These are phyloP conservation scores for Pipistrellus pygmaeus DNA, from an alignment of 2,797 vertebrate species.

Conservation along the genomic window DNA sequence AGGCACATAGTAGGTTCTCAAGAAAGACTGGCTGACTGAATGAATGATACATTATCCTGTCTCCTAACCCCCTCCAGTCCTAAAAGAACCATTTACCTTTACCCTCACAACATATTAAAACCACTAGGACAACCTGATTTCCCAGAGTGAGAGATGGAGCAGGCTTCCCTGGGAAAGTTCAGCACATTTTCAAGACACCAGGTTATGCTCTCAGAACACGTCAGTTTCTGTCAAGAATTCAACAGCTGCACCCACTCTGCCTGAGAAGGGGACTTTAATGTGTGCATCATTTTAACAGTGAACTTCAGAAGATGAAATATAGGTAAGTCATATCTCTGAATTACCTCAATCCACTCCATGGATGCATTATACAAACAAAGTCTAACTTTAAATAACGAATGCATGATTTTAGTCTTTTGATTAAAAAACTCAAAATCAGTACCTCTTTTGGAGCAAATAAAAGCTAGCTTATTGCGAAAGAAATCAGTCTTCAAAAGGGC, in stretches of 20 bases:
- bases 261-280: background rate
- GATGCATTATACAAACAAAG: slow-evolving; percentile 11
- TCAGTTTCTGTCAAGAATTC: background rate
- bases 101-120: background rate
- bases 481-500: background rate
- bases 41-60: background rate
- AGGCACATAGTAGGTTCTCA: background rate
- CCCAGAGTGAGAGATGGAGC: background rate
- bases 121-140: background rate
- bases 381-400: slow-evolving; percentile 27
- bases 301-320: background rate
- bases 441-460: slow-evolving; percentile 2
- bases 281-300: background rate
- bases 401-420: background rate
- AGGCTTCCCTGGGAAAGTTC: background rate
- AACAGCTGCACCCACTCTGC: background rate
- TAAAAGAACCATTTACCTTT: background rate
- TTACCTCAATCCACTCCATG: background rate
- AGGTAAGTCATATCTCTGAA: background rate
- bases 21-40: background rate
- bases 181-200: background rate
- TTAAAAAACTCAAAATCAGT: slow-evolving; percentile 22
- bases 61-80: background rate
- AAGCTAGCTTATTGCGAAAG: background rate
- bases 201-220: background rate